Evolutionary conservation across 2,797 vertebrate species (phyloP).

Genomic region (Okamejei kenojei): DNA sequence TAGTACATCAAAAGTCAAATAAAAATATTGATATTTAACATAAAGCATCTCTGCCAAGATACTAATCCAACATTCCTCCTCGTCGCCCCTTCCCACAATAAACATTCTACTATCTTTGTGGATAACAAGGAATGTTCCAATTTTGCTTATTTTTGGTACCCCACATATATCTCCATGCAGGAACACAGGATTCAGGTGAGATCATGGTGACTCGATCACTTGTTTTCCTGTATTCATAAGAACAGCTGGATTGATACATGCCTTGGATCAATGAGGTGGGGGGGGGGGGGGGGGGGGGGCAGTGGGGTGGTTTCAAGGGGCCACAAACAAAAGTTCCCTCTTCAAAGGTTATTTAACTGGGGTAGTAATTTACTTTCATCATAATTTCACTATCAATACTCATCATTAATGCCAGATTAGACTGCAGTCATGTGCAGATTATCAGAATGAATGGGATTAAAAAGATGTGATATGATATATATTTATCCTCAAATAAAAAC

Average conservation of each 20-base stretch:
- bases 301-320: too few relatives aligned
- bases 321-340: too few relatives aligned
- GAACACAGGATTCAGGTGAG: not conserved
- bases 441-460: not conserved
- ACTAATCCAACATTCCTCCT: not conserved
- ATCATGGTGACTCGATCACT: not conserved
- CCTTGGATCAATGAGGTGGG: not conserved
- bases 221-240: not conserved
- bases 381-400: not conserved
- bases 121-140: not conserved
- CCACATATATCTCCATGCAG: too few relatives aligned
- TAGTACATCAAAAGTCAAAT: not conserved
- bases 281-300: too few relatives aligned
- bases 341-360: too few relatives aligned
- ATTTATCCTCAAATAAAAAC: not conserved
- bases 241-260: too few relatives aligned
- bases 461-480: not conserved
- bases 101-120: not conserved
- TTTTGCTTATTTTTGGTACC: not conserved
- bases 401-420: not conserved
- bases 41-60: not conserved
- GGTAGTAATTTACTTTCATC: too few relatives aligned
- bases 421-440: not conserved
- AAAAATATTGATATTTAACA: not conserved
- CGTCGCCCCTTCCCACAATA: not conserved